Percentiles rank a stretch among this genome's conserved stretches.
Evolutionary conservation across 2,113 vertebrate species (phyloP).

Genomic region (Heliornis fulica): DNA sequence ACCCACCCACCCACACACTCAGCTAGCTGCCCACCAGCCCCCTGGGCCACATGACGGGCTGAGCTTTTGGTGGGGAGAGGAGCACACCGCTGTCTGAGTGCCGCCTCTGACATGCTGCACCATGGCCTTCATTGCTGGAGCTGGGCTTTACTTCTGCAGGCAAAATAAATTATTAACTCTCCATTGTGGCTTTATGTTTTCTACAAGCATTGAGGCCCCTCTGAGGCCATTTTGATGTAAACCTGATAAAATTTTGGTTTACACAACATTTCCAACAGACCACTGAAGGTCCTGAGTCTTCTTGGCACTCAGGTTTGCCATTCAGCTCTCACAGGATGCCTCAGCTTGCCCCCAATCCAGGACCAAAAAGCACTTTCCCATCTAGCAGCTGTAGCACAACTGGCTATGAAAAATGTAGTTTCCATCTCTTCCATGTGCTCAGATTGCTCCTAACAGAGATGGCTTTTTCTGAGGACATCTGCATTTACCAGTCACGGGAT

Average conservation of each 20-base stretch:
- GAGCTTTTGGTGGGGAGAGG: not conserved
- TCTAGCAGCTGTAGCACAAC: not conserved
- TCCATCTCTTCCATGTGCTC: fast-evolving
- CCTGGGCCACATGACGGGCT: fast-evolving
- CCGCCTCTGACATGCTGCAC: fast-evolving
- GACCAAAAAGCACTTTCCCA: not conserved
- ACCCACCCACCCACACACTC: too few relatives aligned
- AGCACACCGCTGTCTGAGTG: not conserved
- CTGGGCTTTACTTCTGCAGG: not conserved
- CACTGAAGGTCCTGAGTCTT: not conserved
- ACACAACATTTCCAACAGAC: not conserved
- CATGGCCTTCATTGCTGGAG: not conserved
- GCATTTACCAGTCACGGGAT: not conserved
- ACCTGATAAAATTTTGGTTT: not conserved
- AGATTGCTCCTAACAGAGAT: not conserved
- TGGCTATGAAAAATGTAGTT: not conserved
- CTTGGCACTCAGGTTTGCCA: not conserved
- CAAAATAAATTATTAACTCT: not conserved
- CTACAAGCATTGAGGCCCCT: not conserved
- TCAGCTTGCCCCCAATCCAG: not conserved
- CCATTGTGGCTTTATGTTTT: not conserved
- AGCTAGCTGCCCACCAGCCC: fast-evolving
- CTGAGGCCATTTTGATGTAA: not conserved
- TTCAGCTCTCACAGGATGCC: not conserved
- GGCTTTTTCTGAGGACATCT: not conserved